Evolutionary conservation across 2,113 vertebrate genomes (phyloP), one percentile per base, ranked within the genome.

Genomic region (Camelus bactrianus): DNA sequence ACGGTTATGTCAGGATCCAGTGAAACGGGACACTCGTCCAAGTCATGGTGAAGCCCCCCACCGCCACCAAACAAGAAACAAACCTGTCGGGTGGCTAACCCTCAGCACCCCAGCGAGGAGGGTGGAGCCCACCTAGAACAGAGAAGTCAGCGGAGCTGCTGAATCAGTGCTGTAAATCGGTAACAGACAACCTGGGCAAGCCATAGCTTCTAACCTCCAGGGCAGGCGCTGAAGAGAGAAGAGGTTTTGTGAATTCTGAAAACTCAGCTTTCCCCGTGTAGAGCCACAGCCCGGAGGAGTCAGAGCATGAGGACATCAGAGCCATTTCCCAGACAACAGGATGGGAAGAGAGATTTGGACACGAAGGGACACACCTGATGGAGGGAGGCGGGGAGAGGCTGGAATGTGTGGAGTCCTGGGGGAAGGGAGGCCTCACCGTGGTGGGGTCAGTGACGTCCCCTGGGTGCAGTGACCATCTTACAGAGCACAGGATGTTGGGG

Each of bases 321-420:
- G 16, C 11, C 38, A 30, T 17, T 69, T 88, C 48, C 80, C 54
- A 72, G 67, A 50, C 14, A 87, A 2, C 12, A n/a, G 13, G 52
- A 60, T 22, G 32, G 65, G 48, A 72, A 42, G 11, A 32, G 16
- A 69, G 80, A 62, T 50, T 50, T 42, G 7, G 3, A 17, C 1
- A 20, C 4, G 2, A 8, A 30, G 16, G 0, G 2, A 13, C 17
- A 7, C 9, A 42, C 20, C 10, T 65, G 0, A 2, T 2, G 56
- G 42, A 17, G 32, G 30, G 13, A 38, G 30, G 2, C 1, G 2
- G 75, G 5, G 7, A 26, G 17, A 6, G 13, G 1, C 22, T 20
- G 48, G 11, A 20, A 24, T 35, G 3, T 4, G 1, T 1, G 6
- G 22, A 26, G 12, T 20, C 35, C n/a, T 24, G 10, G 60, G 81